Evolutionary conservation across 1,140 invertebrate genomes (phyloP), one percentile per base, ranked within the genome.

Genomic region (Pogonomyrmex barbatus): DNA sequence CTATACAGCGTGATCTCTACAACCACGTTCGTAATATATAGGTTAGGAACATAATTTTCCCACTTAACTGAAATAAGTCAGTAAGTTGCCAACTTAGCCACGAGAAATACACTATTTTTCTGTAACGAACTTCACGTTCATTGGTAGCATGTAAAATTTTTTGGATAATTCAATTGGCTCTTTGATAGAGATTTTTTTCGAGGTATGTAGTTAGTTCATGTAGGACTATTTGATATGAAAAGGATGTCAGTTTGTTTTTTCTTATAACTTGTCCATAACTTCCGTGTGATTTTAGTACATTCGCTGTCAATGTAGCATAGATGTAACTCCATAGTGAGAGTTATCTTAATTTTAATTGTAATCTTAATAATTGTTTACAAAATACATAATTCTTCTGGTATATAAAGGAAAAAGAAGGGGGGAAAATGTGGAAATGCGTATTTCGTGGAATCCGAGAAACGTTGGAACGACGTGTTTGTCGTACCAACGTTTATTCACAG

Each of bases 381-480:
- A 58, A 4, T 56, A 58, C 17, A 24, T 58, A 8, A 24, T 73
- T 10, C 54, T 56, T 17, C 4, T 17, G 17, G 60, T n/a, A 81
- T 9, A 68, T 17, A 79, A 39, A 17, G 14, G 9, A 1, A 45
- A 3, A n/a, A n/a, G 3, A 14, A 17, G 47, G 9, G 39, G 2
- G 4, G 50, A 79, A 79, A 30, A 94, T 94, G 94, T 94, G 94
- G 94, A 94, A 94, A 85, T 93, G 88, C 14, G 81, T 94, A 24
- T 83, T 91, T 14, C 90, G 93, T 10, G 92, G 93, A 65, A 91
- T 94, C 36, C 92, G 93, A 6, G 93, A 94, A 67, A 89, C 92
- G 1, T 67, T 94, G 0, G 93, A 94, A 76, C 90, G 92, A 84
- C 92, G 93, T 62, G 83, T 71, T 39, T 93, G 92, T 88, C 92